These are phyloP conservation scores for Drosophila longiperda DNA, from an alignment of 2,888 invertebrate species.

Conservation along the genomic window DNA sequence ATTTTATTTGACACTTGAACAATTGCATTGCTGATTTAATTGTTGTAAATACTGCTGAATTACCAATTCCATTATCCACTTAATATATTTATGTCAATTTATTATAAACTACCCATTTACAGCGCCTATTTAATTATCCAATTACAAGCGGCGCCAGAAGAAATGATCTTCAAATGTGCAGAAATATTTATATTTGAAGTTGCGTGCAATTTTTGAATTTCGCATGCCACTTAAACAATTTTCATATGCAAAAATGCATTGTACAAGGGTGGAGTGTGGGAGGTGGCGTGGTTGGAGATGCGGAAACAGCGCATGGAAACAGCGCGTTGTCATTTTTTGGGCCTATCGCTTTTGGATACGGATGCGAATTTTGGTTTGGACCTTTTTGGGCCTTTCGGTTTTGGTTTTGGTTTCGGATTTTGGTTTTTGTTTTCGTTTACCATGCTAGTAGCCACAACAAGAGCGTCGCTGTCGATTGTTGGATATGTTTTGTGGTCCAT, in stretches of 20 bases:
- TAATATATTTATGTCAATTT: slow-evolving; percentile 63
- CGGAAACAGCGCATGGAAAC: slow-evolving; percentile 48
- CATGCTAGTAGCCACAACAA: slow-evolving; percentile 38
- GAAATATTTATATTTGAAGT: slow-evolving; percentile 46
- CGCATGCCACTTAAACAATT: slow-evolving; percentile 33
- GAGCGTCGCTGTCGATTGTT: slow-evolving; percentile 14
- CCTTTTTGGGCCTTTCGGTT: slow-evolving; percentile 6
- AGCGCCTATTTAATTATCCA: slow-evolving; percentile 73
- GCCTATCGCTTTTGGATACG: slow-evolving; percentile 64
- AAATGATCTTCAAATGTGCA: slow-evolving; percentile 53
- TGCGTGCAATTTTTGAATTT: slow-evolving; percentile 21
- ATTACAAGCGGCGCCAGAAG: slow-evolving; percentile 55
- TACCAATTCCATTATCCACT: slow-evolving; percentile 54
- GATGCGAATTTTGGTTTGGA: slow-evolving; percentile 59
- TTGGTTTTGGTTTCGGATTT: slow-evolving; percentile 27
- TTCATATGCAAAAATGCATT: slow-evolving; percentile 17
- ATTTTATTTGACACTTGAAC: slow-evolving; percentile 45
- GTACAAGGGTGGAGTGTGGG: neutral
- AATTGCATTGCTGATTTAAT: slow-evolving; percentile 57
- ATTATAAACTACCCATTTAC: slow-evolving; percentile 53
- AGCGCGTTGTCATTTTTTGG: slow-evolving; percentile 54
- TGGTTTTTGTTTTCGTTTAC: slow-evolving; percentile 28
- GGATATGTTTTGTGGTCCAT: slow-evolving; percentile 69
- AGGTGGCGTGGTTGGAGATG: slow-evolving; percentile 24
- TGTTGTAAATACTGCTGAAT: slow-evolving; percentile 37